Evolutionary conservation across 2,888 invertebrate species (phyloP).

Genomic region (Apotomis turbidana): DNA sequence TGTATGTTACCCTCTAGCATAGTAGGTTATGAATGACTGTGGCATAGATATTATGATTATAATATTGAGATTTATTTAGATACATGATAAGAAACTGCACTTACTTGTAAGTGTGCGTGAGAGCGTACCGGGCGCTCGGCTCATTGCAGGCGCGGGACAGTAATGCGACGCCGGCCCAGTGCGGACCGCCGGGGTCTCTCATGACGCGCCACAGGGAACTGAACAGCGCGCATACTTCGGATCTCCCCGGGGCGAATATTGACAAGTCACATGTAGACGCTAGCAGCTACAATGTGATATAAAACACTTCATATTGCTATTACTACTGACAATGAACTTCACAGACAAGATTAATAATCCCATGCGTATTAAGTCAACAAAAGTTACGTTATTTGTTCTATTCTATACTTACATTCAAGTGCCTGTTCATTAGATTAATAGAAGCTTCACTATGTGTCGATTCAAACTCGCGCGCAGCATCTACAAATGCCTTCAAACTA

Average conservation of each 20-base stretch:
- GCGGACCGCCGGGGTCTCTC: conserved; percentile 82
- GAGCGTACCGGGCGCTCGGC: conserved; percentile 83
- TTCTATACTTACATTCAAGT: conserved; percentile 71
- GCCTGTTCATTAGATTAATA: conserved; percentile 79
- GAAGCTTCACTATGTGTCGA: conserved; percentile 80
- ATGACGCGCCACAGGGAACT: conserved; percentile 86
- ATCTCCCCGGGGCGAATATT: conserved; percentile 86
- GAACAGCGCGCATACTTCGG: conserved; percentile 87
- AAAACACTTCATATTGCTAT: conserved; percentile 1
- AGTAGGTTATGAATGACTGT: no score
- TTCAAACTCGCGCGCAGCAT: conserved; percentile 79
- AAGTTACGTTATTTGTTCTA: neutral
- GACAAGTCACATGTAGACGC: conserved; percentile 86
- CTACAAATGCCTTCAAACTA: conserved; percentile 82
- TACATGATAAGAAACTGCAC: conserved; percentile 27
- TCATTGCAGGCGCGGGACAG: conserved; percentile 86
- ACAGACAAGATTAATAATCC: neutral
- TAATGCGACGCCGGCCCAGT: conserved; percentile 88
- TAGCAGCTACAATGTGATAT: conserved; percentile 79
- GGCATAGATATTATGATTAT: no score
- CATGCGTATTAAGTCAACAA: neutral
- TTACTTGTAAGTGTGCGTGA: conserved; percentile 87
- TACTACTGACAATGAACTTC: neutral
- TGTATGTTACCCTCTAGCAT: no score
- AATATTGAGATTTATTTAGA: no score